These are phyloP conservation scores for Xerus rutilus DNA, from an alignment of 2,797 vertebrate species.

Conservation along the genomic window DNA sequence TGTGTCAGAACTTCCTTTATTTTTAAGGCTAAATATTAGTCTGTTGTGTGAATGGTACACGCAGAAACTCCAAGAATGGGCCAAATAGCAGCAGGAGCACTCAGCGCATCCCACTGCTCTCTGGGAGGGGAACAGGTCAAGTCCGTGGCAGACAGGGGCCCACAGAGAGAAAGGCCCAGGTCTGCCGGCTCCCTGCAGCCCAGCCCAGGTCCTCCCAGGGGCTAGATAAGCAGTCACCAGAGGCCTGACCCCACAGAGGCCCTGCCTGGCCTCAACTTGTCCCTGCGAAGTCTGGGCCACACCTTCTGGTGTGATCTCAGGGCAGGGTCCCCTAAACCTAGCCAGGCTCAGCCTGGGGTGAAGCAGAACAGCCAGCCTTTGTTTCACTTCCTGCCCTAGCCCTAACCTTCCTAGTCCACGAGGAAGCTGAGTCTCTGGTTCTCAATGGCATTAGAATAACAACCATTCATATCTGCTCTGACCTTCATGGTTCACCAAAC, in stretches of 20 bases:
- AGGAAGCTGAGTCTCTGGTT: conserved; percentile 24
- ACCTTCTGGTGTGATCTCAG: neutral
- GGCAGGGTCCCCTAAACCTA: neutral
- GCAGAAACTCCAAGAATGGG: neutral
- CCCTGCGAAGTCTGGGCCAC: neutral
- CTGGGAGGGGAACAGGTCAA: neutral
- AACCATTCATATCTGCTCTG: neutral
- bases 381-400: neutral
- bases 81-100: neutral
- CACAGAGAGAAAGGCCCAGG: neutral
- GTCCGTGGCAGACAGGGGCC: neutral
- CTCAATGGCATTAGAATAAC: neutral
- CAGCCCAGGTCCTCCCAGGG: neutral
- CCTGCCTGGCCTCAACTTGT: neutral
- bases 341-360: neutral
- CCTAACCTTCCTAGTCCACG: neutral
- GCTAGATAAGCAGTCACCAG: neutral
- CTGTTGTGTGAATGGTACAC: neutral
- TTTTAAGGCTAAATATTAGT: neutral
- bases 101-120: neutral
- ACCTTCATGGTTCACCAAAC: neutral
- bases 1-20: neutral
- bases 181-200: neutral
- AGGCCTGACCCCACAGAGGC: neutral
- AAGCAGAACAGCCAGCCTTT: neutral